Conservation (phyloP, 1,140 invertebrate species). For the Lordiphosa stackelbergi region DNA sequence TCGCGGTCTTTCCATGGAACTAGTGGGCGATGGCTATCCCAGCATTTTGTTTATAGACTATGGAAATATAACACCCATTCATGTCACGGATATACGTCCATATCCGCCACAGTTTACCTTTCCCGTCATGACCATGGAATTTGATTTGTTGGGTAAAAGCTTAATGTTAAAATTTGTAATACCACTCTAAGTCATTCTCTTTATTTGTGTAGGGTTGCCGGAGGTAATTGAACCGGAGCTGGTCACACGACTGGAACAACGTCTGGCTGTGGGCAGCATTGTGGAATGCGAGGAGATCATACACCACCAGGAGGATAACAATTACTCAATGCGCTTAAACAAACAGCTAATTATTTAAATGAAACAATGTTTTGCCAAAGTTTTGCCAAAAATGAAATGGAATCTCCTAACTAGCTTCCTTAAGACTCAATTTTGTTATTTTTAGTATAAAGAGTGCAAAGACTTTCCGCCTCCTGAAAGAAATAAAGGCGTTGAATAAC, state of each 20-base stretch:
- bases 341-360: not conserved
- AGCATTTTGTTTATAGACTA: constrained; percentile 71
- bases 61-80: constrained; percentile 51
- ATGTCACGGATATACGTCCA: constrained; percentile 50
- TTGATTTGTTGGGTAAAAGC: constrained; percentile 40
- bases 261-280: constrained; percentile 29
- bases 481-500: not conserved
- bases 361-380: not conserved
- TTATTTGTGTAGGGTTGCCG: constrained; percentile 15
- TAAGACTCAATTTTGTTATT: not conserved
- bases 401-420: not conserved
- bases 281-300: constrained; percentile 41
- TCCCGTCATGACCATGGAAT: constrained; percentile 56
- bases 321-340: constrained; percentile 34
- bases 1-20: constrained; percentile 61
- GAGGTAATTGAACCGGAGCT: constrained; percentile 7
- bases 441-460: constrained; percentile 26
- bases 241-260: constrained; percentile 29
- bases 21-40: constrained; percentile 68
- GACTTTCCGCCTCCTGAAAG: constrained; percentile 28
- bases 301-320: constrained; percentile 18
- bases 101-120: constrained; percentile 61
- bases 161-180: not conserved
- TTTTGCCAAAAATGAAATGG: not conserved
- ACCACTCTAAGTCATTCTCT: not conserved